Percentiles rank a stretch among this genome's conserved stretches.
phyloP scores from a whole-genome alignment of 2,888 invertebrate genomes.

The Morpho achilles region DNA sequence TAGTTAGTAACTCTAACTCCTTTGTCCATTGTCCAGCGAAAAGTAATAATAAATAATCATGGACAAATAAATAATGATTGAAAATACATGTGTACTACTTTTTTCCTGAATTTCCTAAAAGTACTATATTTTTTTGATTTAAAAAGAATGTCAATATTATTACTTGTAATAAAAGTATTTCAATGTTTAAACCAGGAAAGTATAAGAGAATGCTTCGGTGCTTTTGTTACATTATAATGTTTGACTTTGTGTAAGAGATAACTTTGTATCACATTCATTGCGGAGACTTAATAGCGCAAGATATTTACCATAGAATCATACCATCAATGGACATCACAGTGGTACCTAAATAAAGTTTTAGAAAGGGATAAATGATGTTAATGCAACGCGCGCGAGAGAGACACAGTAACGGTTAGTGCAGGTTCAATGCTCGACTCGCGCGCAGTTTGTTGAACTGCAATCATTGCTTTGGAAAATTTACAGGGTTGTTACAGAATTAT shows the following conservation, averaged over 20 bases:
- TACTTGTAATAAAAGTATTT: neutral
- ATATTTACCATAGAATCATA: conserved; percentile 47
- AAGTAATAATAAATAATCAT: too few species aligned
- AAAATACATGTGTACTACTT: too few species aligned
- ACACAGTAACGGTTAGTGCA: conserved; percentile 57
- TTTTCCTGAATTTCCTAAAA: too few species aligned
- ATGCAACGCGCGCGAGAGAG: conserved; percentile 44
- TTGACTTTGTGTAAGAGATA: conserved; percentile 17
- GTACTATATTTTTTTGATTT: too few species aligned
- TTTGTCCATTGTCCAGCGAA: too few species aligned
- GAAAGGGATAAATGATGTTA: conserved; percentile 42
- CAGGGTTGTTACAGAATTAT: conserved; percentile 48
- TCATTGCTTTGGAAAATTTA: conserved; percentile 71
- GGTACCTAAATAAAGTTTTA: conserved; percentile 49
- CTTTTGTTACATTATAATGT: conserved; percentile 19
- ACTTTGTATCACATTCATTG: conserved; percentile 35
- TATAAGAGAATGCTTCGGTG: conserved; percentile 25
- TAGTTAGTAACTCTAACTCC: too few species aligned
- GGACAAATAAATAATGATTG: too few species aligned
- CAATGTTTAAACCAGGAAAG: conserved; percentile 11
- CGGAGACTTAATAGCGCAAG: conserved; percentile 24
- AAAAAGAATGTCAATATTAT: neutral
- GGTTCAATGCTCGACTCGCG: conserved; percentile 75
- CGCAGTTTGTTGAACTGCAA: conserved; percentile 78
- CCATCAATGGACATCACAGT: conserved; percentile 51